A percentile compares a stretch with the other conserved stretches of the same genome.
These are phyloP conservation scores for Drosophila maculinotata DNA, from an alignment of 2,888 invertebrate species.

Conservation along the genomic window DNA sequence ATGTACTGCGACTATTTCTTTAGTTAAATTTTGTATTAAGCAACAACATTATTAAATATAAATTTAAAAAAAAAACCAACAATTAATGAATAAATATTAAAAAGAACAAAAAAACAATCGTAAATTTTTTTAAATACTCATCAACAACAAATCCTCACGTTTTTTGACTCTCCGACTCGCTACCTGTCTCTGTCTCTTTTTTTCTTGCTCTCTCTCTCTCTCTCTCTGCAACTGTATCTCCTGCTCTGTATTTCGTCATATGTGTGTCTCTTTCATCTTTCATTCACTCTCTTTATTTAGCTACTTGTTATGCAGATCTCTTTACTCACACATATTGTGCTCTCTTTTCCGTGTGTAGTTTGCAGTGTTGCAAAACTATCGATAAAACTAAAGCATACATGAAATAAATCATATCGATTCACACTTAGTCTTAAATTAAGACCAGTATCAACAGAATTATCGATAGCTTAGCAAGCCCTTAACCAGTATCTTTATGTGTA, in stretches of 20 bases:
- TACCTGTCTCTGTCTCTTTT: background rate
- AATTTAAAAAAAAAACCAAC: constrained; percentile 29
- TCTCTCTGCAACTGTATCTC: constrained; percentile 32
- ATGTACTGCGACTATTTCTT: constrained; percentile 55
- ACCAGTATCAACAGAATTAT: background rate
- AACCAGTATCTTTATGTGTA: constrained; percentile 5
- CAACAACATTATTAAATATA: constrained; percentile 41
- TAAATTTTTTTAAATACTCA: constrained; percentile 32
- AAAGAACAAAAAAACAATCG: constrained; percentile 38
- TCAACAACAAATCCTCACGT: constrained; percentile 8
- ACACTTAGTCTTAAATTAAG: background rate
- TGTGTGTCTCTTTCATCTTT: constrained; percentile 5
- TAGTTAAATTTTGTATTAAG: constrained; percentile 71
- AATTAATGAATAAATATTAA: constrained; percentile 56
- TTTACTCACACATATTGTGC: constrained; percentile 9
- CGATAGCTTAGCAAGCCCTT: constrained; percentile 1
- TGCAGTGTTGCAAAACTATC: constrained; percentile 1
- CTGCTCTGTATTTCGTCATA: constrained; percentile 1
- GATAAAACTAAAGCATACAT: background rate
- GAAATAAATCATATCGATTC: background rate
- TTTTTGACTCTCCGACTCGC: constrained; percentile 20
- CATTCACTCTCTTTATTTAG: constrained; percentile 21
- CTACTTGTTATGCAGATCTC: constrained; percentile 30
- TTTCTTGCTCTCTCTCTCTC: constrained; percentile 24
- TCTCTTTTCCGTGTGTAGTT: constrained; percentile 4